Evolutionary conservation across 1,140 invertebrate species (phyloP).

Genomic region (Ganaspis sp.): DNA sequence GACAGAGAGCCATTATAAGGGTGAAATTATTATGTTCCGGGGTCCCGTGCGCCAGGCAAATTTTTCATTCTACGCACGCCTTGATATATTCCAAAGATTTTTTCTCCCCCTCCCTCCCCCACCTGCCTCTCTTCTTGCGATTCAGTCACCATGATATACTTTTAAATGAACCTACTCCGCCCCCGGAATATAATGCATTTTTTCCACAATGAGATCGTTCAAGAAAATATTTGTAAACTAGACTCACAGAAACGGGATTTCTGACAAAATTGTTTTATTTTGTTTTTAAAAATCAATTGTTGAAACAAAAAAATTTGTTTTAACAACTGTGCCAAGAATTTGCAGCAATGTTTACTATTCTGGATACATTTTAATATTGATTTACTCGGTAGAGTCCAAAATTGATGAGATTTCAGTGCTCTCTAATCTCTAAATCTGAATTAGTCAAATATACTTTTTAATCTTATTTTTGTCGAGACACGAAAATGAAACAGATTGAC

Average conservation of each 20-base stretch:
- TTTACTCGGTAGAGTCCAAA: no score
- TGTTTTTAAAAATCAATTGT: no score
- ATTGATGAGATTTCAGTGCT: no score
- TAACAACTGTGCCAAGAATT: no score
- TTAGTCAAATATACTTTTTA: no score
- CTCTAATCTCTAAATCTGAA: no score
- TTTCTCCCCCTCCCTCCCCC: conserved; percentile 2
- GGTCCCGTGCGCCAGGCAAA: conserved; percentile 9
- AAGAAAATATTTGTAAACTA: conserved; percentile 1
- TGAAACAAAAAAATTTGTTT: no score
- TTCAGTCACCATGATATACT: conserved; percentile 29
- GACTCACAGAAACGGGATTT: neutral
- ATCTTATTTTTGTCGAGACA: no score
- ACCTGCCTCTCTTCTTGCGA: neutral
- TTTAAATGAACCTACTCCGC: conserved; percentile 23
- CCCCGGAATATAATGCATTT: conserved; percentile 21
- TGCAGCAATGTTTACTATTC: no score
- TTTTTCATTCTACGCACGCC: conserved; percentile 28
- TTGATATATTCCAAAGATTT: conserved; percentile 32
- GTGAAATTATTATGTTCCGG: conserved; percentile 30
- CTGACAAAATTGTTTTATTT: neutral
- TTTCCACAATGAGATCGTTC: neutral
- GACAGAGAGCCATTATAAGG: conserved; percentile 25
- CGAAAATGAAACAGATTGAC: no score
- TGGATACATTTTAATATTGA: no score